Base-by-base conservation (phyloP, 2,888 invertebrate species). In the Chorisops tibialis region DNA sequence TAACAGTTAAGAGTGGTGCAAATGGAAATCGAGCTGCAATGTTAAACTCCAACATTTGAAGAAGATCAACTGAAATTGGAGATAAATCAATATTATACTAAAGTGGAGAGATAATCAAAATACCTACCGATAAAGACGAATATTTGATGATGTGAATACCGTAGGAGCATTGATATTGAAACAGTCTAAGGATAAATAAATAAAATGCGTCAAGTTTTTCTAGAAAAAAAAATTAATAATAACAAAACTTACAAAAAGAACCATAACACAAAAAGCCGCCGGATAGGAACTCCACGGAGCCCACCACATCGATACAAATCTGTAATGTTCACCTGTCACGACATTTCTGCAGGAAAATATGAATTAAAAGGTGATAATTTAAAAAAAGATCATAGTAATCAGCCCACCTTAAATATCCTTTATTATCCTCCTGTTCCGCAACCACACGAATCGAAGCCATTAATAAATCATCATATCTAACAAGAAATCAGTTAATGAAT, bases 111-210 rank as follows among this genome's bases (percentile, higher is more conserved):
- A 6, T 1, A 41, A 30, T 56, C 22, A n/a, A 47, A 47, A 11
- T 11, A 85, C 89, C 89, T 82, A 96, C 96, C 95, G 71, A 99
- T 98, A 75, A 99, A 98, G 66, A 98, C 88, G 81, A 99, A 98
- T 74, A 99, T 98, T 82, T 99, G 99, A 78, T 99, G 98, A 80
- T 99, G 99, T 11, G 98, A 98, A 80, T 98, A 99, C 54, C 98
- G 87, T 70, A 99, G 82, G 70, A 99, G 81, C 91, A 98, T 97
- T 45, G 98, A 98, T 71, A 97, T 96, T 48, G 96, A 95, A 67
- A 98, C 91, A 24, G 98, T 99, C 98, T 99, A 87, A 30, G 30
- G 9, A 74, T 80, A 72, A 73, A 72, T 72, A 51, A 51, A 60
- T 35, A 59, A 56, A 50, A 21, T 41, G 21, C 16, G 21, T 16